Evolutionary conservation across 2,888 invertebrate species (phyloP).

Genomic region (Epinotia nisella): DNA sequence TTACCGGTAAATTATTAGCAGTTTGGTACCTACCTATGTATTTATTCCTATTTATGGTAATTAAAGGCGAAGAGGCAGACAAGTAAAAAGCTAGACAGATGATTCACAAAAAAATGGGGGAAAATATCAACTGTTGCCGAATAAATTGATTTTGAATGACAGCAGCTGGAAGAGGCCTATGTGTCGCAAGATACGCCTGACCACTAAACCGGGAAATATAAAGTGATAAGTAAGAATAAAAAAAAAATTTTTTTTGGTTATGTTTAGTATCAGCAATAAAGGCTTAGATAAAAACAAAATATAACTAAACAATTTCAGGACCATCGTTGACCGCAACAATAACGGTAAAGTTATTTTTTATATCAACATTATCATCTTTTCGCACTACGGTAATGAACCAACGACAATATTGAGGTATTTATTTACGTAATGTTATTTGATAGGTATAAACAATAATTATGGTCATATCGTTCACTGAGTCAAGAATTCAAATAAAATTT

Average conservation of each 20-base stretch:
- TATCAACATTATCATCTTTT: constrained; percentile 48
- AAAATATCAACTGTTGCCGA: no score
- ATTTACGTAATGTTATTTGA: constrained; percentile 14
- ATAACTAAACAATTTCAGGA: background rate
- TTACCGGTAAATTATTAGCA: no score
- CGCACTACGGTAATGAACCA: background rate
- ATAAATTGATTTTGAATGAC: no score
- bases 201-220: background rate
- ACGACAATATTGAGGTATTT: background rate
- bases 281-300: background rate
- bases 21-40: no score
- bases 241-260: no score
- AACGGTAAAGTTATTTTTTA: constrained; percentile 47
- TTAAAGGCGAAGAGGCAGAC: no score
- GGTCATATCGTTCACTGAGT: constrained; percentile 17
- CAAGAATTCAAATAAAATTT: constrained; percentile 38
- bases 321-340: background rate
- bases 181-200: no score
- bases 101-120: no score
- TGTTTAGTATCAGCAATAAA: no score
- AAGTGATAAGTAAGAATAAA: background rate
- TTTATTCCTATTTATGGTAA: no score
- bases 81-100: no score
- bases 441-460: constrained; percentile 1
- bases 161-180: no score